A percentile compares a stretch with the other conserved stretches of the same genome.
phyloP scores from a whole-genome alignment of 92 coral and sea anemone genomes.

The Meandrina meandrites region DNA sequence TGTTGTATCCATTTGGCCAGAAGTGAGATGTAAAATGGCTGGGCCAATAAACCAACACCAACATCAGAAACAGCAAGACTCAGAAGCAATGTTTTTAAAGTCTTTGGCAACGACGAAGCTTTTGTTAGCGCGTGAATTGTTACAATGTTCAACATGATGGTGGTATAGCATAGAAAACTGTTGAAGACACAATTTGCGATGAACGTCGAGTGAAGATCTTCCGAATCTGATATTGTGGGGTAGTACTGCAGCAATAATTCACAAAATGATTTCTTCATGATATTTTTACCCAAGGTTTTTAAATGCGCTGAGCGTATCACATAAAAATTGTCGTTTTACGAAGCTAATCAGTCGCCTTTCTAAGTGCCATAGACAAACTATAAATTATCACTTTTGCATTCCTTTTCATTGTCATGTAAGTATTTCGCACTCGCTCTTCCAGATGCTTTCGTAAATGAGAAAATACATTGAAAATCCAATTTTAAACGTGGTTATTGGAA shows the following conservation, averaged over 20 bases:
- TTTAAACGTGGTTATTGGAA: too few relatives aligned
- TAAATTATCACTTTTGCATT: too few relatives aligned
- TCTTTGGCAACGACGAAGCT: constrained; percentile 15
- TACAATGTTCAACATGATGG: constrained; percentile 9
- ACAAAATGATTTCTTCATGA: not conserved
- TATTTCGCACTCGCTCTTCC: too few relatives aligned
- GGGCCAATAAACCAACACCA: not conserved
- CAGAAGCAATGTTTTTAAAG: constrained; percentile 17
- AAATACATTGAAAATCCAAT: too few relatives aligned
- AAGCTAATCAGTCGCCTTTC: too few relatives aligned
- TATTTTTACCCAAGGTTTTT: too few relatives aligned
- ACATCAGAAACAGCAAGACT: constrained; percentile 17
- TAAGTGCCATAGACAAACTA: too few relatives aligned
- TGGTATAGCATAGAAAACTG: not conserved
- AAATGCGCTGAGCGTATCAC: too few relatives aligned
- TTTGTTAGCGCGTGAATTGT: constrained; percentile 11
- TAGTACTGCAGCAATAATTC: not conserved
- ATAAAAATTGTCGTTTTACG: too few relatives aligned
- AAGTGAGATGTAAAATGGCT: not conserved
- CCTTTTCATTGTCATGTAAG: too few relatives aligned
- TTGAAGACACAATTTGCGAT: not conserved
- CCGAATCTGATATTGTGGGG: not conserved
- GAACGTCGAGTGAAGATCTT: not conserved
- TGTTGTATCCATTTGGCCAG: not conserved
- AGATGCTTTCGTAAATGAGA: too few relatives aligned